Conservation (phyloP, 2,888 invertebrate genomes). For the Scaptomyza polygonia region DNA sequence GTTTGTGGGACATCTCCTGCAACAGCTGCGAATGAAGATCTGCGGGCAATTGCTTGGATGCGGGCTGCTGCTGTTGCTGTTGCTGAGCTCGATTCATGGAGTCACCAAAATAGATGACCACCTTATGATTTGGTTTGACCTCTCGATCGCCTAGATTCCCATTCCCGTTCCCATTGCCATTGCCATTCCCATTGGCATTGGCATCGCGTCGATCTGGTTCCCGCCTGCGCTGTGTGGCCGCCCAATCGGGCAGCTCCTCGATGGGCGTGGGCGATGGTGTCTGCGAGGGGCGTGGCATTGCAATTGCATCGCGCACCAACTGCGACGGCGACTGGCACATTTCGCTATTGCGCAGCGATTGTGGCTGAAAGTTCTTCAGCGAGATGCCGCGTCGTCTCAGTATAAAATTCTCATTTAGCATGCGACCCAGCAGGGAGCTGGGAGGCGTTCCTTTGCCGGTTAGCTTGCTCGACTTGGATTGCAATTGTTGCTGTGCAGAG, state of each 20-base stretch:
- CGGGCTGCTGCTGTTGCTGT: constrained; percentile 35
- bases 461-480: constrained; percentile 35
- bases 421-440: constrained; percentile 78
- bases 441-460: constrained; percentile 54
- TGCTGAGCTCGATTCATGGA: constrained; percentile 84
- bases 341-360: constrained; percentile 78
- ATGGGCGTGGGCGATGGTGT: constrained; percentile 81
- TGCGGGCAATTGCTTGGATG: constrained; percentile 36
- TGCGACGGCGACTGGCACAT: constrained; percentile 69
- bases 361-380: constrained; percentile 82
- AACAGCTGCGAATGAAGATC: constrained; percentile 66
- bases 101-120: constrained; percentile 90
- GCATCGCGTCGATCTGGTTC: constrained; percentile 40
- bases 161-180: constrained; percentile 74
- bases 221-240: constrained; percentile 37
- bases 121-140: constrained; percentile 86
- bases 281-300: constrained; percentile 62
- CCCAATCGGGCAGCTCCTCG: constrained; percentile 75
- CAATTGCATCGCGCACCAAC: constrained; percentile 39
- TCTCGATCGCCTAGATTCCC: constrained; percentile 50
- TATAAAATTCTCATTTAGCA: constrained; percentile 85
- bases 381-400: constrained; percentile 84
- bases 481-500: constrained; percentile 23
- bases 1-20: constrained; percentile 77
- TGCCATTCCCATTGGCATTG: constrained; percentile 13